Percentiles rank a stretch among this genome's conserved stretches.
Evolutionary conservation across 2,797 vertebrate species (phyloP).

Genomic region (Petrocephalus sullivani): DNA sequence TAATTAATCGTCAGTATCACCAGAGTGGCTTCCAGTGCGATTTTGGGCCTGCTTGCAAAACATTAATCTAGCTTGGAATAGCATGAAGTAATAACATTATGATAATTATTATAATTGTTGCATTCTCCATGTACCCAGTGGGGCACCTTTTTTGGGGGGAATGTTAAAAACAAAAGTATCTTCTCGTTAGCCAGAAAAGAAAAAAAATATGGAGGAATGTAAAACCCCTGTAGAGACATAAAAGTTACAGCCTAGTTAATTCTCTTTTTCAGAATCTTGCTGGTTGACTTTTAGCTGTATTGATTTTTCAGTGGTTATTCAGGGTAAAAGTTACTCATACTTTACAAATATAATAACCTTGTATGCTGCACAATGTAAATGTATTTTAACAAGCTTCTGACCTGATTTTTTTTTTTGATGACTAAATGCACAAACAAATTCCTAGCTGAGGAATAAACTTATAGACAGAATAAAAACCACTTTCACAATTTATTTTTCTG

Average conservation of each 20-base stretch:
- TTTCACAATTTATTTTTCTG: neutral
- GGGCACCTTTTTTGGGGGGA: constrained; percentile 23
- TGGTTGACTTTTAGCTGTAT: neutral
- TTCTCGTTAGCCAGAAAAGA: neutral
- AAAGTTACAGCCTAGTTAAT: neutral
- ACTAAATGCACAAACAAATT: neutral
- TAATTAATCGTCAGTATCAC: constrained; percentile 41
- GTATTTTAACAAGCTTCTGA: constrained; percentile 1
- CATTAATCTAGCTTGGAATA: constrained; percentile 33
- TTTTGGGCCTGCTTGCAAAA: constrained; percentile 32
- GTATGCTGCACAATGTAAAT: neutral
- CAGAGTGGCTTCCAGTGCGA: constrained; percentile 36
- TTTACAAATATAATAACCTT: neutral
- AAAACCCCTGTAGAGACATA: neutral
- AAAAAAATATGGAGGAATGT: neutral
- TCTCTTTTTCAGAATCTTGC: neutral
- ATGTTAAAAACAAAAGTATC: constrained; percentile 28
- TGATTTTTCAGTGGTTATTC: neutral
- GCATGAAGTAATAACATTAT: constrained; percentile 12
- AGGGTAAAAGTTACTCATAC: neutral
- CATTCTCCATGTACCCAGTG: constrained; percentile 30
- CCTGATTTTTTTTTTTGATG: neutral
- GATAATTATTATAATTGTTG: constrained; percentile 35
- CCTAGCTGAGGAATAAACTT: neutral
- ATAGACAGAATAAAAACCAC: neutral